phyloP scores from a whole-genome alignment of 2,797 vertebrate species.

The Bradypodion pumilum region DNA sequence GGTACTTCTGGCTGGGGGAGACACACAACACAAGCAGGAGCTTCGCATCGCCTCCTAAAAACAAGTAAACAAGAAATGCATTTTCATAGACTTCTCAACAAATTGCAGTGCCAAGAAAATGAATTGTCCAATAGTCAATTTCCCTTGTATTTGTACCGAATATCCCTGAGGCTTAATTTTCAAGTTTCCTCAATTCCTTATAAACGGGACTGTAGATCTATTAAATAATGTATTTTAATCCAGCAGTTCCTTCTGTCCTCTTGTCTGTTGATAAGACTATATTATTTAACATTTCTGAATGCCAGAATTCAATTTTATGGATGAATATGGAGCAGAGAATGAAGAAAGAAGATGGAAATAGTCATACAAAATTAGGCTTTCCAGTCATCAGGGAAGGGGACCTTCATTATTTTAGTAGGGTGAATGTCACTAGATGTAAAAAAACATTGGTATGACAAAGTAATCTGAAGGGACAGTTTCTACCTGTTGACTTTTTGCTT shows the following conservation, averaged over 20 bases:
- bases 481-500: neutral
- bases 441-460: neutral
- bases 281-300: neutral
- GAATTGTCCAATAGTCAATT: neutral
- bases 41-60: conserved; percentile 85
- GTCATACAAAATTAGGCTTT: neutral
- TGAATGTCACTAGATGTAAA: neutral
- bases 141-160: too few relatives aligned
- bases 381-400: neutral
- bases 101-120: neutral
- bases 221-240: neutral
- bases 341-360: neutral
- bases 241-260: neutral
- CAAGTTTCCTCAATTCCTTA: too few relatives aligned
- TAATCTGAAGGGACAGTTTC: neutral
- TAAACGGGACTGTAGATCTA: neutral
- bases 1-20: conserved; percentile 80
- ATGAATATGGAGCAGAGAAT: neutral
- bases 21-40: conserved; percentile 86
- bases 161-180: neutral
- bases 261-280: neutral
- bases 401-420: neutral
- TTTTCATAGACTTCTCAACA: neutral
- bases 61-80: conserved; percentile 24
- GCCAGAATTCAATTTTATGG: neutral